phyloP scores from a whole-genome alignment of 2,113 vertebrate genomes.

The Panurus biarmicus region DNA sequence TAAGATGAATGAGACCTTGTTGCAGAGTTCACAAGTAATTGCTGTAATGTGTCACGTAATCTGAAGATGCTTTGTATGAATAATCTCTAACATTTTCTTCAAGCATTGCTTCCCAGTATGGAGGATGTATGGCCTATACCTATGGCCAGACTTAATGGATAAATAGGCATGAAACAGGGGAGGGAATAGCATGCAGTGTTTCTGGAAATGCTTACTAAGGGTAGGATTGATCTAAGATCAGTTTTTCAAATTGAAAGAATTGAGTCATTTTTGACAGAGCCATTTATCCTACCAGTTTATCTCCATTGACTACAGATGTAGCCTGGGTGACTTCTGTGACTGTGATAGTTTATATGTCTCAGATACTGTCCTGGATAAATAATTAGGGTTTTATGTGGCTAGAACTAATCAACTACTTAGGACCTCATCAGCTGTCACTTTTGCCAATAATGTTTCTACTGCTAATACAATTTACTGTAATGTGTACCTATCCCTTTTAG shows the following conservation, averaged over 20 bases:
- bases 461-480: neutral
- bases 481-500: neutral
- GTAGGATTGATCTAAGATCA: neutral
- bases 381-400: neutral
- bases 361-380: neutral
- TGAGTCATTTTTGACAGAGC: neutral
- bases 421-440: neutral
- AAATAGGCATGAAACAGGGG: neutral
- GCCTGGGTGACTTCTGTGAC: neutral
- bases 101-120: neutral
- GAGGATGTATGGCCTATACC: neutral
- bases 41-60: neutral
- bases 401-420: neutral
- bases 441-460: neutral
- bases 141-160: neutral
- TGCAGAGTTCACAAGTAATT: neutral
- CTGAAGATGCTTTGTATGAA: neutral
- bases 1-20: neutral
- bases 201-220: neutral
- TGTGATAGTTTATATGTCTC: neutral
- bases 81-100: neutral
- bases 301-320: neutral
- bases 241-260: neutral
- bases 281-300: neutral
- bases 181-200: neutral